phyloP scores from a whole-genome alignment of 2,797 vertebrate species.

The Neostethus bicornis region DNA sequence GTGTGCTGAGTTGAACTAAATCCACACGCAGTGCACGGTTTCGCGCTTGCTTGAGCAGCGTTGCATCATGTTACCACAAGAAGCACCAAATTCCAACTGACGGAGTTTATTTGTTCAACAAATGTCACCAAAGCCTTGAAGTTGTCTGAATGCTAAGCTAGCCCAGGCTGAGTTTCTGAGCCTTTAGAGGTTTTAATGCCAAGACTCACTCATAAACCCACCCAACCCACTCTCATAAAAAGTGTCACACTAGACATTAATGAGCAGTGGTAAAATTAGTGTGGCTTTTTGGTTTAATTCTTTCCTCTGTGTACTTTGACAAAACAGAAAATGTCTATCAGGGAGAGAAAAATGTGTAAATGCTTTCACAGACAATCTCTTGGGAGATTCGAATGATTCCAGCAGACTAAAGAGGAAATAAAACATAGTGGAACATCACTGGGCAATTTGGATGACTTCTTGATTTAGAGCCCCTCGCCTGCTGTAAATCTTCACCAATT shows the following conservation, averaged over 20 bases:
- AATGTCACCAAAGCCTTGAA: constrained; percentile 53
- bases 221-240: constrained; percentile 51
- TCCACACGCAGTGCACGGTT: constrained; percentile 33
- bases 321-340: constrained; percentile 42
- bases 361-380: constrained; percentile 63
- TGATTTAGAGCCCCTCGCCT: constrained; percentile 75
- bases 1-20: constrained; percentile 50
- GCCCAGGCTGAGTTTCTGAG: constrained; percentile 43
- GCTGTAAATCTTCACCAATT: constrained; percentile 74
- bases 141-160: constrained; percentile 39
- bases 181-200: constrained; percentile 38
- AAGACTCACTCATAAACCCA: constrained; percentile 62
- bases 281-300: constrained; percentile 11
- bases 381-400: constrained; percentile 76
- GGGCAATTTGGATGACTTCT: constrained; percentile 59
- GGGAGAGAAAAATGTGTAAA: constrained; percentile 61
- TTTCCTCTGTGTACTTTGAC: constrained; percentile 36
- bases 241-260: constrained; percentile 63
- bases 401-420: constrained; percentile 71
- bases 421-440: constrained; percentile 61
- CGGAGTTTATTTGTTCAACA: constrained; percentile 63
- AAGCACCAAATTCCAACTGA: constrained; percentile 57
- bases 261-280: constrained; percentile 48
- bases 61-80: constrained; percentile 42
- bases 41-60: constrained; percentile 12